Evolutionary conservation across 2,113 vertebrate genomes (phyloP).

Genomic region (Ibidorhyncha struthersii): DNA sequence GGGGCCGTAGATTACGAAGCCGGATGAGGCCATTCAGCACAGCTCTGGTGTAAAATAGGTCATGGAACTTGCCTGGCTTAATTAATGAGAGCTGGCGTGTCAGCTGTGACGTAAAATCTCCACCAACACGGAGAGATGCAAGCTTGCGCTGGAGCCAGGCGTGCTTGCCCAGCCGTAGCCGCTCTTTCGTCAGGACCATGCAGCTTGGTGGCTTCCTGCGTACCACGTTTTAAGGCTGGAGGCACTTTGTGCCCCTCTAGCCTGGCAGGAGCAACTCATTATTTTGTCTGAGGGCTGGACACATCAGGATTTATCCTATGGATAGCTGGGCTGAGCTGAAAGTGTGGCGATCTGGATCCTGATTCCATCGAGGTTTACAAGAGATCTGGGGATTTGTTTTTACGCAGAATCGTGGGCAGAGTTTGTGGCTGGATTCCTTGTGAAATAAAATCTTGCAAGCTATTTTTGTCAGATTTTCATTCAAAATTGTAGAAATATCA

Average conservation of each 20-base stretch:
- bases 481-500: background rate
- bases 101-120: fast-evolving
- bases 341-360: background rate
- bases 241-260: background rate
- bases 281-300: background rate
- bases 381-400: background rate
- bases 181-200: background rate
- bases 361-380: background rate
- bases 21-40: background rate
- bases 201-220: background rate
- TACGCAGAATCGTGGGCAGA: background rate
- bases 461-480: background rate
- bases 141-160: fast-evolving
- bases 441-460: background rate
- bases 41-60: background rate
- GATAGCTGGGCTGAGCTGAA: background rate
- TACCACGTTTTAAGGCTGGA: fast-evolving
- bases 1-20: fast-evolving
- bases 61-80: background rate
- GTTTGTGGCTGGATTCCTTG: background rate
- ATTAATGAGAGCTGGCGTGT: fast-evolving
- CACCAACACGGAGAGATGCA: fast-evolving
- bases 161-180: fast-evolving
- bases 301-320: background rate
- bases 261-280: background rate